These are phyloP conservation scores for Catharus ustulatus DNA, from an alignment of 2,797 vertebrate species.

Conservation along the genomic window DNA sequence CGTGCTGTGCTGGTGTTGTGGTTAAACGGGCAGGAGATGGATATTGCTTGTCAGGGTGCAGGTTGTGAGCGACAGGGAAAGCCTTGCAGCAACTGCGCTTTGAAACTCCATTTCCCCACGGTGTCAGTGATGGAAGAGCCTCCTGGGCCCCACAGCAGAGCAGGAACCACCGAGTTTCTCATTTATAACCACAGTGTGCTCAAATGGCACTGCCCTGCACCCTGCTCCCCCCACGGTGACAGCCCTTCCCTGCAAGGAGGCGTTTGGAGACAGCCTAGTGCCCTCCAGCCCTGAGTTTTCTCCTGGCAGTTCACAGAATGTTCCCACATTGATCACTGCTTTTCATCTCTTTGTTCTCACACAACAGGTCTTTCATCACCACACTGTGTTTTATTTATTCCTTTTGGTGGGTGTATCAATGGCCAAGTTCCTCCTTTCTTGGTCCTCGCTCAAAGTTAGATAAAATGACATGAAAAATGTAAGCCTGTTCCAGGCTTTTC, in stretches of 20 bases:
- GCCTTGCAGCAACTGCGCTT: not conserved
- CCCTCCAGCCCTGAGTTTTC: not conserved
- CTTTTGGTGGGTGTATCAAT: not conserved
- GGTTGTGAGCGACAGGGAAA: not conserved
- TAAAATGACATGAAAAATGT: not conserved
- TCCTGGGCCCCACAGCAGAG: not conserved
- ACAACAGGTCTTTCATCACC: constrained; percentile 58
- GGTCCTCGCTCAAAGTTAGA: not conserved
- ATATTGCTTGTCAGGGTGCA: rapidly evolving
- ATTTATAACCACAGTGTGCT: not conserved
- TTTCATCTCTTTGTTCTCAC: constrained; percentile 37
- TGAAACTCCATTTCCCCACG: not conserved
- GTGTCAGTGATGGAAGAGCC: not conserved
- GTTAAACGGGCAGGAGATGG: not conserved
- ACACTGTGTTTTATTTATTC: not conserved
- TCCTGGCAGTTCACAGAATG: not conserved
- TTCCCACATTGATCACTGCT: not conserved
- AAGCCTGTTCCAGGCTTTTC: constrained; percentile 32
- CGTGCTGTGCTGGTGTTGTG: not conserved
- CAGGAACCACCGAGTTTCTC: not conserved
- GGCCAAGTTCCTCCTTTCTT: constrained; percentile 23
- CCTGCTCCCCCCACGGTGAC: not conserved
- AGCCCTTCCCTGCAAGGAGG: not conserved
- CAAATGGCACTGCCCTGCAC: not conserved
- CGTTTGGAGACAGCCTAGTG: not conserved